Evolutionary conservation across 2,113 vertebrate species (phyloP), one percentile per base, ranked within the genome.

Genomic region (Cygnus buccinator): DNA sequence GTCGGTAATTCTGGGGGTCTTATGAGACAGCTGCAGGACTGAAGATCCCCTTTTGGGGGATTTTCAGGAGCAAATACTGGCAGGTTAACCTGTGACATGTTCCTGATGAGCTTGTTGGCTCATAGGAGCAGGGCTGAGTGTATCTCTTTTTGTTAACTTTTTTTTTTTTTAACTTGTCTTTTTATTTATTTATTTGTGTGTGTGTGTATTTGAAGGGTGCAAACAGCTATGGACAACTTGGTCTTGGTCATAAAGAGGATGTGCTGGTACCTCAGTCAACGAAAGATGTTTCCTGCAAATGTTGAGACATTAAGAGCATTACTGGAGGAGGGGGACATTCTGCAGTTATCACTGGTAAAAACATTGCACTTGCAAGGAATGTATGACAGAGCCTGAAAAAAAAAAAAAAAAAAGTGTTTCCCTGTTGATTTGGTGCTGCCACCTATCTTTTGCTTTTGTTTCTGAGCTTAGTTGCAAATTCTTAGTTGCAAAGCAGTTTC

Each of bases 181-280:
- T 48, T 46, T 84, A 4, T 79, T 84, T 83, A 48, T 48, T 48
- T 48, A 48, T 48, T 87, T 82, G 41, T 93, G 21, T 90, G 22
- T 83, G 50, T 58, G 22, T 83, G 54, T 58, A 26, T 96, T 67
- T 67, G 16, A 96, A 99, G 99, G 99, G 99, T 85, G 98, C 99
- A 31, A 99, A 99, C 97, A 99, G 99, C 96, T 98, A 98, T 39
- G 99, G 99, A 28, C 99, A 99, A 61, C 98, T 99, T 93, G 99
- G 99, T 39, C 98, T 98, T 88, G 98, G 98, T 54, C 98, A 99
- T 97, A 98, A 93, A 84, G 98, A 99, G 91, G 99, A 99, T 96
- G 96, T 97, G 72, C 52, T 97, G 29, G 81, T 95, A 62, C 99
- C 99, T 33, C 97, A 98, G 94, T 81, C 79, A 20, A 93, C 94